phyloP scores from a whole-genome alignment of 2,797 vertebrate genomes.

The Scyliorhinus canicula region DNA sequence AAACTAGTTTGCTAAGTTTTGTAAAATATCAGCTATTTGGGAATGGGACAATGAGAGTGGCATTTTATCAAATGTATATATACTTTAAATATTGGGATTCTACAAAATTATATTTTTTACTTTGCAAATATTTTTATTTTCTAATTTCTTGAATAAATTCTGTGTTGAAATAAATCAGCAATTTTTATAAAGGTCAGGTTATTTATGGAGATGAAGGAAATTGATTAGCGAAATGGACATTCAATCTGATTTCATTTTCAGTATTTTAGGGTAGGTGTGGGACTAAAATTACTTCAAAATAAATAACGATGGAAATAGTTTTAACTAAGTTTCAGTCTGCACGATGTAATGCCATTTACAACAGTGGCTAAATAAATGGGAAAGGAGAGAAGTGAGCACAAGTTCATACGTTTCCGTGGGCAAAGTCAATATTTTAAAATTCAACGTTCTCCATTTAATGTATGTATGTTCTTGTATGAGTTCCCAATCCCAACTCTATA shows the following conservation, averaged over 20 bases:
- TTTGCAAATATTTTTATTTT: neutral
- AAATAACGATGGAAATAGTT: neutral
- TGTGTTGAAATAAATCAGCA: neutral
- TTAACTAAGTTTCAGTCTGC: neutral
- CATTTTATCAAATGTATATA: neutral
- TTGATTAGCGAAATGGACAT: neutral
- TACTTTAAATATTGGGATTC: slow-evolving; percentile 1
- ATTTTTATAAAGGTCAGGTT: neutral
- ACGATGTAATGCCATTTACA: neutral
- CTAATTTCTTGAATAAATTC: neutral
- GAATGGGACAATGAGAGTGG: neutral
- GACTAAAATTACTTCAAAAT: neutral
- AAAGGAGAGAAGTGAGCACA: neutral
- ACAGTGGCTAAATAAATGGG: neutral
- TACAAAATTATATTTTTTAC: neutral
- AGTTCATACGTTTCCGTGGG: neutral
- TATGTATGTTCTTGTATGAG: neutral
- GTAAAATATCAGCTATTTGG: neutral
- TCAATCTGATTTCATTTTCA: neutral
- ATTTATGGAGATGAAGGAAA: neutral
- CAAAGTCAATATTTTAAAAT: neutral
- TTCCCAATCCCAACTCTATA: neutral
- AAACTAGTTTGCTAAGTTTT: neutral
- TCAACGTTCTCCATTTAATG: neutral
- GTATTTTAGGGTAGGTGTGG: neutral